These are phyloP conservation scores for Brachionus sp. DNA, from an alignment of 1,140 invertebrate genomes.

Conservation along the genomic window DNA sequence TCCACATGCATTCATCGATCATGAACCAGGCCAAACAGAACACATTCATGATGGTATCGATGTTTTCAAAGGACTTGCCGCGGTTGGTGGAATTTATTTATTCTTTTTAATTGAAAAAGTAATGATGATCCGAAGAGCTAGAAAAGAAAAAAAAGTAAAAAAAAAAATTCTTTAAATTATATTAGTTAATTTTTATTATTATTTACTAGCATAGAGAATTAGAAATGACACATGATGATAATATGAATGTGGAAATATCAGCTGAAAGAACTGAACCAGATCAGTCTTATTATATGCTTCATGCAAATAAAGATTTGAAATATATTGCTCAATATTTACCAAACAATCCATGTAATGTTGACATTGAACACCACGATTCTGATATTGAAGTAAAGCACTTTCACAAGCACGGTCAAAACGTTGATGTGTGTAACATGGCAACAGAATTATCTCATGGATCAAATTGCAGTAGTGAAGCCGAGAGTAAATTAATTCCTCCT, in stretches of 20 bases:
- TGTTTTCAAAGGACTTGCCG: constrained; percentile 50
- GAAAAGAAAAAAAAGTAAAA: constrained; percentile 26
- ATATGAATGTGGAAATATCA: not conserved
- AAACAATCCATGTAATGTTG: constrained; percentile 4
- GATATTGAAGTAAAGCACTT: not conserved
- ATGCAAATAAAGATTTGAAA: constrained; percentile 40
- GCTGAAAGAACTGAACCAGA: not conserved
- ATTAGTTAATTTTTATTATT: not conserved
- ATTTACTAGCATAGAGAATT: not conserved
- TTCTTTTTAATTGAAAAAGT: constrained; percentile 54
- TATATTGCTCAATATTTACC: constrained; percentile 39
- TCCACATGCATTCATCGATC: constrained; percentile 42
- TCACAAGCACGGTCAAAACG: not conserved
- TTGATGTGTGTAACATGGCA: not conserved
- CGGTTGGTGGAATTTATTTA: constrained; percentile 52
- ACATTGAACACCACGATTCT: constrained; percentile 27
- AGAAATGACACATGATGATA: not conserved
- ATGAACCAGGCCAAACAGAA: not conserved
- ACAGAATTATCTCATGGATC: not conserved
- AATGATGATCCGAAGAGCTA: constrained; percentile 46
- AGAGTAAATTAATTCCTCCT: not conserved
- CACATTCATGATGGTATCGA: not conserved
- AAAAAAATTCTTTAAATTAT: not conserved
- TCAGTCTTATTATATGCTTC: not conserved
- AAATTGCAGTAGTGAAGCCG: not conserved